phyloP scores from a whole-genome alignment of 2,113 vertebrate species.

The Odocoileus hemionus region DNA sequence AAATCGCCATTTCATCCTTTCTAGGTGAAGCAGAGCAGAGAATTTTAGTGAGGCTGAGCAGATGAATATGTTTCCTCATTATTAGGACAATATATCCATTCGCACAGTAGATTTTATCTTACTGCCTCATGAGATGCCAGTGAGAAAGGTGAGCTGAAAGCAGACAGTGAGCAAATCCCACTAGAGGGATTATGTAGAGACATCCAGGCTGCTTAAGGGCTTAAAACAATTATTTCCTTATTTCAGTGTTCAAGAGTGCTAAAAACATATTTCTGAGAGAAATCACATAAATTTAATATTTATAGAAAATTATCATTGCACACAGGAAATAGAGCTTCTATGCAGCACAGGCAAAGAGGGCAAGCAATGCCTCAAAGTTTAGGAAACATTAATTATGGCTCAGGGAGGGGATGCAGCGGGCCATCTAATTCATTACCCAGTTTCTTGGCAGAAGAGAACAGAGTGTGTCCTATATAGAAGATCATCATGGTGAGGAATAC shows the following conservation, averaged over 20 bases:
- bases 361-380: neutral
- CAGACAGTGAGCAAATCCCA: neutral
- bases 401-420: neutral
- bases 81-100: neutral
- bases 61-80: constrained; percentile 42
- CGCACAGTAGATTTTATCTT: constrained; percentile 34
- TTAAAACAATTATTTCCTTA: neutral
- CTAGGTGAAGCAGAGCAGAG: neutral
- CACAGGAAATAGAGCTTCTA: neutral
- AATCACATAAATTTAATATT: neutral
- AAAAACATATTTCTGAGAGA: neutral
- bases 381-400: neutral
- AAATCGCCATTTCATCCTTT: constrained; percentile 16
- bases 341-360: neutral
- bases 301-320: neutral
- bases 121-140: constrained; percentile 10
- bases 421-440: neutral
- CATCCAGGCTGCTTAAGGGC: neutral
- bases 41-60: constrained; percentile 7
- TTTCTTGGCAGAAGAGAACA: neutral
- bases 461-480: neutral
- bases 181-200: neutral
- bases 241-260: neutral
- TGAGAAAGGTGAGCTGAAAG: constrained; percentile 34
- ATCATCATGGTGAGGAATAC: neutral